Evolutionary conservation across 2,888 invertebrate genomes (phyloP), one percentile per base, ranked within the genome.

Genomic region (Acleris literana): DNA sequence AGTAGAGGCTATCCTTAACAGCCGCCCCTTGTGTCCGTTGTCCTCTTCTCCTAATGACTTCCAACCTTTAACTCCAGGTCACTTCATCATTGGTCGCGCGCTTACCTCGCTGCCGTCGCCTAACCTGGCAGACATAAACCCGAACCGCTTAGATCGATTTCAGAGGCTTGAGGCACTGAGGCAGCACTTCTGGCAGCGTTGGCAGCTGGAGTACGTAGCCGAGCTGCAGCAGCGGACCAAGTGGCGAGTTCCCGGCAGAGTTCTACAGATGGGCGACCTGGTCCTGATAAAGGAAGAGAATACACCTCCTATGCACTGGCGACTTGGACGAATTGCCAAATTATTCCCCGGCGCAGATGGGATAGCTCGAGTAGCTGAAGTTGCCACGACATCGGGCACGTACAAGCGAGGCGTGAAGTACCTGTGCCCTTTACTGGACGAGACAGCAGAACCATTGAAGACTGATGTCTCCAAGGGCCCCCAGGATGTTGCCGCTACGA

Each of bases 391-490:
- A 13, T n/a, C 16, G 13, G 44, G 44, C 13, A 44, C 44, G 1
- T n/a, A n/a, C 44, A 44, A n/a, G 44, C n/a, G 44, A n/a, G 44
- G 48, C 17, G 48, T 48, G 48, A 48, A 48, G 18, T 48, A 48
- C 48, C 48, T 48, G 9, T n/a, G 48, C 48, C 48, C 48, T 6
- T 18, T 48, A n/a, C 48, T 48, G 17, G 48, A 48, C 48, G 18
- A 48, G 17, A 17, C 17, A 48, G 48, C 7, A 9, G 48, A 17
- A 17, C 48, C 48, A 5, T 48, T 48, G 48, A 48, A 48, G 48
- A 48, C 48, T 48, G 48, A 48, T 17, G 48, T 48, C 48, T 48
- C 48, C 48, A 48, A 48, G 48, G 48, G 48, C 48, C 48, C 48
- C 48, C 48, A 48, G 48, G 48, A 48, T 48, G 48, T 48, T 48